phyloP scores from a whole-genome alignment of 2,797 vertebrate genomes.

The Cirrhinus molitorella region DNA sequence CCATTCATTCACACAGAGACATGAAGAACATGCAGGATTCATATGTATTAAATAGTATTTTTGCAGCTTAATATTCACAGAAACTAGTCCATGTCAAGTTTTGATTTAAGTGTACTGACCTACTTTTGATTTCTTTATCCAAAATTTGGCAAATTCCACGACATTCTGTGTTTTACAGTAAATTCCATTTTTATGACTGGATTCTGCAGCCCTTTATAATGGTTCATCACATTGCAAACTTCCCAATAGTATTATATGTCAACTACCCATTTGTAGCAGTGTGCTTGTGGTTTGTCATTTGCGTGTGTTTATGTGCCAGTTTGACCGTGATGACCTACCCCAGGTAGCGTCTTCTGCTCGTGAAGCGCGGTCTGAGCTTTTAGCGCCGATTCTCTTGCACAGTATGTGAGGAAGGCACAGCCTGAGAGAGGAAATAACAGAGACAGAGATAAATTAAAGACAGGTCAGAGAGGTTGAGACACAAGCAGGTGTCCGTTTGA shows the following conservation, averaged over 20 bases:
- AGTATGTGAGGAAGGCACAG: slow-evolving; percentile 98
- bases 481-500: slow-evolving; percentile 41
- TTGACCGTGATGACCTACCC: slow-evolving; percentile 74
- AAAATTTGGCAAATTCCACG: too few species aligned
- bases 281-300: not conserved
- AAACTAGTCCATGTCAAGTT: too few species aligned
- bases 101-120: too few species aligned
- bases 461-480: slow-evolving; percentile 34
- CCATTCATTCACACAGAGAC: too few species aligned
- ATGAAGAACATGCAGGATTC: too few species aligned
- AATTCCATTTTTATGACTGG: too few species aligned
- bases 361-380: slow-evolving; percentile 96
- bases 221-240: not conserved
- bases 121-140: too few species aligned
- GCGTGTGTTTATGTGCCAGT: slow-evolving; percentile 18
- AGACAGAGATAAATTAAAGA: slow-evolving; percentile 47
- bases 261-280: not conserved
- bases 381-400: slow-evolving; percentile 95
- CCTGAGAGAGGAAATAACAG: slow-evolving; percentile 77
- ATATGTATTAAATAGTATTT: too few species aligned
- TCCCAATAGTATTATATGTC: slow-evolving; percentile 14
- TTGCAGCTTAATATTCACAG: too few species aligned
- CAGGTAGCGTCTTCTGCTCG: slow-evolving; percentile 96
- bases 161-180: too few species aligned
- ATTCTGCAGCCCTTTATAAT: too few species aligned